Percentiles rank a stretch among this genome's conserved stretches.
Evolutionary conservation across 2,888 invertebrate species (phyloP).

Genomic region (Drymonia ruficornis): DNA sequence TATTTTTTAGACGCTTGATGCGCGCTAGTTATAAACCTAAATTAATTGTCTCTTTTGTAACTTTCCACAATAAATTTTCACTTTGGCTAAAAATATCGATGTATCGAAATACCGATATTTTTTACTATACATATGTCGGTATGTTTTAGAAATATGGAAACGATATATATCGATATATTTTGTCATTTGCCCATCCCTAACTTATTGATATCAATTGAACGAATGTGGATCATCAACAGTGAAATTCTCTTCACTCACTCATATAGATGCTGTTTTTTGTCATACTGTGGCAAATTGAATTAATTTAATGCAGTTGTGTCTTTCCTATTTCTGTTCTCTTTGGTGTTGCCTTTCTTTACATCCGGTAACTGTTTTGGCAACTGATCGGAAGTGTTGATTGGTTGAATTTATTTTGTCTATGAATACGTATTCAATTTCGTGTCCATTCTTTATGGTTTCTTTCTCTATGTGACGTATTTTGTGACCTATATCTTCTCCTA

Average conservation of each 20-base stretch:
- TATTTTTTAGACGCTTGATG: too few species aligned
- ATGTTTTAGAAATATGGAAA: too few species aligned
- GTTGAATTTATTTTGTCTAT: neutral
- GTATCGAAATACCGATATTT: too few species aligned
- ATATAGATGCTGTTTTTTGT: slow-evolving; percentile 16
- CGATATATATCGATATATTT: too few species aligned
- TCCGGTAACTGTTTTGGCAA: slow-evolving; percentile 1
- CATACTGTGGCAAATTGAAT: slow-evolving; percentile 15
- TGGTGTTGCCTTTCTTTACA: neutral
- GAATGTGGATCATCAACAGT: slow-evolving; percentile 44
- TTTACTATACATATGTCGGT: too few species aligned
- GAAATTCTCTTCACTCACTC: slow-evolving; percentile 31
- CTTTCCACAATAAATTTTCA: too few species aligned
- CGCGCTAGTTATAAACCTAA: too few species aligned
- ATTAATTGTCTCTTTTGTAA: too few species aligned
- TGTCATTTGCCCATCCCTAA: too few species aligned
- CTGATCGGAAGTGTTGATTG: neutral
- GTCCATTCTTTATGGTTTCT: neutral
- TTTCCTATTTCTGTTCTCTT: slow-evolving; percentile 15
- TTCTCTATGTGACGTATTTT: too few species aligned
- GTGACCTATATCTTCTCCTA: too few species aligned
- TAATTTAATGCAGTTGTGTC: slow-evolving; percentile 30
- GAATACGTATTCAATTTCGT: neutral
- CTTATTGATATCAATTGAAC: slow-evolving; percentile 57
- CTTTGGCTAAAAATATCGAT: too few species aligned